These are phyloP conservation scores for Chromis chromis DNA, from an alignment of 2,797 vertebrate genomes.

Conservation along the genomic window DNA sequence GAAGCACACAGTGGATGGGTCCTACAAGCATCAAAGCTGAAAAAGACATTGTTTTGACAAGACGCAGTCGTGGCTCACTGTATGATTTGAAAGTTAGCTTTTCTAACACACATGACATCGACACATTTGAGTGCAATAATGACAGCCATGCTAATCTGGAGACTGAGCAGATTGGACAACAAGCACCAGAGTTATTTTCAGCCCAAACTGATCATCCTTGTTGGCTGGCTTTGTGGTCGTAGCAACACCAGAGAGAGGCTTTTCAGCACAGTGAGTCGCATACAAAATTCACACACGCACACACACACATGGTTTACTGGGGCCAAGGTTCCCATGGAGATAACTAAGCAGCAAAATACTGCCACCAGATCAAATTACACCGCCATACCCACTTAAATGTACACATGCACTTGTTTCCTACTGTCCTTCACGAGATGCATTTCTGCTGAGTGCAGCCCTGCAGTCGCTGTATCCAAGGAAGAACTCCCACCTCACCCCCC, in stretches of 20 bases:
- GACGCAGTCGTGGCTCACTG: not conserved
- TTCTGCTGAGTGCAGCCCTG: constrained; percentile 54
- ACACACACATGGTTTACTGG: constrained; percentile 23
- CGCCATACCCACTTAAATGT: constrained; percentile 28
- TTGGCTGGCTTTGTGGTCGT: constrained; percentile 28
- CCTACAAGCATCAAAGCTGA: not conserved
- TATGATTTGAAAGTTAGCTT: not conserved
- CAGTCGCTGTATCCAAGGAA: constrained; percentile 23
- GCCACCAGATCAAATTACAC: constrained; percentile 59
- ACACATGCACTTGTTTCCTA: constrained; percentile 36
- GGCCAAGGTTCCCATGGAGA: constrained; percentile 64
- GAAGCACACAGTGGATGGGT: not conserved
- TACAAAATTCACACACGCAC: constrained; percentile 16
- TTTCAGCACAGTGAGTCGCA: constrained; percentile 25
- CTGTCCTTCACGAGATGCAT: constrained; percentile 51
- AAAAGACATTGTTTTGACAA: not conserved
- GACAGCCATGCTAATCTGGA: constrained; percentile 4
- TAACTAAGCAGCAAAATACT: constrained; percentile 43
- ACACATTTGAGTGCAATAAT: constrained; percentile 1
- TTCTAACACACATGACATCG: constrained; percentile 9
- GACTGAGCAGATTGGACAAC: constrained; percentile 22
- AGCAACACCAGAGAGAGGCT: constrained; percentile 29
- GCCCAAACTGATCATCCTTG: constrained; percentile 12
- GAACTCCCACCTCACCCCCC: not conserved
- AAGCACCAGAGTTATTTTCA: constrained; percentile 39